Evolutionary conservation across 37 sponge, comb jelly and placozoan species (phyloP).

Genomic region (Diacarnus erythraeanus): DNA sequence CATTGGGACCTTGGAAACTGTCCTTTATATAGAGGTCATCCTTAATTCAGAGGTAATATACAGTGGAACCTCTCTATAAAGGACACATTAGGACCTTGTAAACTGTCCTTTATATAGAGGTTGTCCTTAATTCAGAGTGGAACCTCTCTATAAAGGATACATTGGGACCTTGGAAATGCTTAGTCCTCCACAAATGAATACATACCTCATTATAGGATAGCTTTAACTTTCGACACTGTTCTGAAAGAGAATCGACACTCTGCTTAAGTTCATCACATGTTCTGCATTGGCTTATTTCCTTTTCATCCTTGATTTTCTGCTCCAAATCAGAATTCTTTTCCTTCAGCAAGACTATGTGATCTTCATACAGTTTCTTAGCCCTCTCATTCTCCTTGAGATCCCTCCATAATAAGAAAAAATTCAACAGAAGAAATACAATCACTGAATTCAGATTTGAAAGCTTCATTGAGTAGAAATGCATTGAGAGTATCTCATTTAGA

Average conservation of each 20-base stretch:
- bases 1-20: no score
- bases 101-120: no score
- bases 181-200: no score
- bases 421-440: conserved; percentile 18
- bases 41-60: no score
- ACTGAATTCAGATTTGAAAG: conserved; percentile 11
- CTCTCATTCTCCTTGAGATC: conserved; percentile 1
- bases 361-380: conserved; percentile 10
- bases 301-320: neutral
- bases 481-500: conserved; percentile 9
- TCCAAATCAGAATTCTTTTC: conserved; percentile 12
- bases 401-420: conserved; percentile 16
- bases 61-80: no score
- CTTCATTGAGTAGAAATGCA: conserved; percentile 22
- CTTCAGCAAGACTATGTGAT: conserved; percentile 30
- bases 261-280: neutral
- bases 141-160: no score
- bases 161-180: no score
- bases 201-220: neutral
- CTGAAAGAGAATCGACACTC: neutral
- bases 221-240: neutral
- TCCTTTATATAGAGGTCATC: no score
- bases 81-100: no score
- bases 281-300: neutral
- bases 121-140: no score